phyloP scores from a whole-genome alignment of 2,888 invertebrate species.

The Epirrita christyi region DNA sequence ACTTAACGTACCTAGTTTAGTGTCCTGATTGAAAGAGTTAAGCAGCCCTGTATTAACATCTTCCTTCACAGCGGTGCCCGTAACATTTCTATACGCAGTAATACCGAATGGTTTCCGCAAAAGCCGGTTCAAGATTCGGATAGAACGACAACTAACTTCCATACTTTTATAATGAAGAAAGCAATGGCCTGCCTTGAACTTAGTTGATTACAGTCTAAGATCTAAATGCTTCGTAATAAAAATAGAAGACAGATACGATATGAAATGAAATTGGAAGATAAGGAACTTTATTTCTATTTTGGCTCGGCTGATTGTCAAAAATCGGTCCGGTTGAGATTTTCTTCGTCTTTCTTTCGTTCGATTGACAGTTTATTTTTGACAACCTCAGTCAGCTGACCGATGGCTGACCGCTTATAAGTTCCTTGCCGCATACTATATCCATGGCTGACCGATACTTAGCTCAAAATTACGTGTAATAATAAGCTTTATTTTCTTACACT shows the following conservation, averaged over 20 bases:
- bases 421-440: too few relatives aligned
- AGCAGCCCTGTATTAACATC: slow-evolving; percentile 63
- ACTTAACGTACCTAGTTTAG: slow-evolving; percentile 60
- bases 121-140: slow-evolving; percentile 68
- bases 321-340: too few relatives aligned
- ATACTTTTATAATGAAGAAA: slow-evolving; percentile 43
- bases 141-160: slow-evolving; percentile 61
- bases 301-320: too few relatives aligned
- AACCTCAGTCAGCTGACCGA: too few relatives aligned
- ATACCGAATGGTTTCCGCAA: slow-evolving; percentile 58
- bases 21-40: slow-evolving; percentile 67
- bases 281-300: too few relatives aligned
- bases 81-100: slow-evolving; percentile 54
- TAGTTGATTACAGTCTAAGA: not conserved
- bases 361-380: too few relatives aligned
- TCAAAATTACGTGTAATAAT: too few relatives aligned
- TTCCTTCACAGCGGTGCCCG: slow-evolving; percentile 63
- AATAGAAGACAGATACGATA: not conserved
- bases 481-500: too few relatives aligned
- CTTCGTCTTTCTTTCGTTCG: too few relatives aligned
- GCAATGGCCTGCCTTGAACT: slow-evolving; percentile 3
- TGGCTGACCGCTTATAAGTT: too few relatives aligned
- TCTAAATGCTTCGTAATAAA: not conserved
- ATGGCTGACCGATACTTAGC: too few relatives aligned
- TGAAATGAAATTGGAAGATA: not conserved